Conservation (phyloP, 1,140 invertebrate genomes). For the Aphis gossypii region DNA sequence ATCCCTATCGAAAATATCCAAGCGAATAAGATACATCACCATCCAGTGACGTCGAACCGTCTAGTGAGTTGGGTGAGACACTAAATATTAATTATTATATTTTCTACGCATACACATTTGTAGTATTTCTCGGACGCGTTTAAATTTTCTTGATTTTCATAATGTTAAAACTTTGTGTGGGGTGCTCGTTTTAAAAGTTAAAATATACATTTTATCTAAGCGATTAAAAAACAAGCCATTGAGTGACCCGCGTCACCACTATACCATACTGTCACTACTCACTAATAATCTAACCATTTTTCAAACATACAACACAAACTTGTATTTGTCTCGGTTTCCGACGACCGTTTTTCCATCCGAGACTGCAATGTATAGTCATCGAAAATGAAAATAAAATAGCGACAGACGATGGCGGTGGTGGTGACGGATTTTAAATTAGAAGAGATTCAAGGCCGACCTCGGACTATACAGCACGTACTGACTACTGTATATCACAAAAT, state of each 20-base stretch:
- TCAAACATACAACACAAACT: not conserved
- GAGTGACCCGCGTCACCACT: not conserved
- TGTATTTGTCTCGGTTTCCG: not conserved
- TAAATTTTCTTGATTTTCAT: not conserved
- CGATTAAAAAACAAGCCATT: not conserved
- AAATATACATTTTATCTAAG: not conserved
- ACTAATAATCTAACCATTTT: not conserved
- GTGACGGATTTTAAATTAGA: not conserved
- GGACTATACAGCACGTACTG: not conserved
- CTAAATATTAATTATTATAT: no score
- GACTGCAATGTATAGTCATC: not conserved
- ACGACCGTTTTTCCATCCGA: not conserved
- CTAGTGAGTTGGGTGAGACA: not conserved
- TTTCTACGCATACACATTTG: no score
- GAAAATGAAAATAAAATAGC: not conserved
- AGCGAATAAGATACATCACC: not conserved
- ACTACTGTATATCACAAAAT: not conserved
- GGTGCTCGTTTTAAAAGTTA: not conserved
- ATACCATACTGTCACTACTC: not conserved
- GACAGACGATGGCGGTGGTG: not conserved
- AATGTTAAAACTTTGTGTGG: not conserved
- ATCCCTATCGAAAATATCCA: not conserved
- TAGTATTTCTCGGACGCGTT: not conserved
- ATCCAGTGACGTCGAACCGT: not conserved
- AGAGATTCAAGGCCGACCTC: slow-evolving; percentile 2